Base-by-base conservation (phyloP, 2,113 vertebrate species). In the Pseudorectes ferrugineus region DNA sequence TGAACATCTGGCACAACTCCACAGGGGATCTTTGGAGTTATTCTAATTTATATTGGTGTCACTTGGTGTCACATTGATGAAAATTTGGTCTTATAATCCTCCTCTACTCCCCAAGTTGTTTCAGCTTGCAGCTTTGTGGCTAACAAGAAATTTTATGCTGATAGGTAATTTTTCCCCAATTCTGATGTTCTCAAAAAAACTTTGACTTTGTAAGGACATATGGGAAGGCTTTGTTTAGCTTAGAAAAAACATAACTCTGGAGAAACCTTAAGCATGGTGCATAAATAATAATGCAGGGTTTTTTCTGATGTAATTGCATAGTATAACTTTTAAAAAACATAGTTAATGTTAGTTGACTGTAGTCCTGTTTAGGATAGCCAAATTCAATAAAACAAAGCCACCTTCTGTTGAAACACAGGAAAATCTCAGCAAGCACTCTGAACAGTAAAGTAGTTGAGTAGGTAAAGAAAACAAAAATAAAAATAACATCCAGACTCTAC, bases 101-200 rank as follows among this genome's bases (percentile, higher is more conserved):
- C 23, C 78, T 71, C 42, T 61, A 48, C 29, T 91, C 25, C 43
- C 33, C 40, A 70, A n/a, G 20, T 58, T 93, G 66, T 96, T 97
- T 89, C 94, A 95, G 52, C 55, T 85, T 83, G 62, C 70, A 96
- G 28, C 49, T 96, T 95, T 92, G 46, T 91, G 73, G 11, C 54
- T 94, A 94, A 91, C 12, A 87, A 85, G 88, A 95, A 81, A 54
- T 77, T 62, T 89, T 93, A 83, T 58, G 63, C 58, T 86, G 85
- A 93, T 91, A 96, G 88, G 75, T 88, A 95, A 59, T 57, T 62
- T 62, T 66, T 61, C 65, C 19, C 14, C 2, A 36, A 11, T 83
- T 65, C 31, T 85, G 76, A 66, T 71, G 21, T 76, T 83, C 22
- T 93, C 89, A 93, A 70, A 43, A 89, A 77, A 96, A 82, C 22